Conservation (phyloP, 1,140 invertebrate species). For the Diorhabda elongata region DNA sequence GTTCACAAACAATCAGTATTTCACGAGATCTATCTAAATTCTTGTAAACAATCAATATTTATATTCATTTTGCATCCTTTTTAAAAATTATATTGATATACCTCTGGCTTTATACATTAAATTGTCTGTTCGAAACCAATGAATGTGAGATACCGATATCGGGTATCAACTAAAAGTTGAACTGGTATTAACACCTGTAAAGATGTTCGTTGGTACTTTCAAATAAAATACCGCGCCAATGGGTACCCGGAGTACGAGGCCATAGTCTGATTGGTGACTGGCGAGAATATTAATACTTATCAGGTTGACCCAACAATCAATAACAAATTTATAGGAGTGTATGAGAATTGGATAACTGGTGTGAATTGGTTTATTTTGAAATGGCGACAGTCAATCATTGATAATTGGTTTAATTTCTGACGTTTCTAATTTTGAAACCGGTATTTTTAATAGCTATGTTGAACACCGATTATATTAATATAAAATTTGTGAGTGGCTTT, state of each 20-base stretch:
- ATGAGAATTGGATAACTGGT: neutral
- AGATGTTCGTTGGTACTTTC: constrained; percentile 19
- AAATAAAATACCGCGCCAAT: constrained; percentile 23
- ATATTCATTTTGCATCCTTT: no score
- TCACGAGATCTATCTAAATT: no score
- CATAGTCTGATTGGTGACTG: constrained; percentile 28
- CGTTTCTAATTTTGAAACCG: no score
- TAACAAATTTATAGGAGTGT: constrained; percentile 6
- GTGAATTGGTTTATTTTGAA: neutral
- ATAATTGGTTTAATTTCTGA: no score
- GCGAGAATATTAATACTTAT: constrained; percentile 28
- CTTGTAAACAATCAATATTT: no score
- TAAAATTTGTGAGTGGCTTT: no score
- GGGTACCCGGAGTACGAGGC: constrained; percentile 24
- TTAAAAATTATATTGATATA: no score
- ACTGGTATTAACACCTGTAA: constrained; percentile 17
- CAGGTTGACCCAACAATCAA: constrained; percentile 23
- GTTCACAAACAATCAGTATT: no score
- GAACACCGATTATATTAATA: no score
- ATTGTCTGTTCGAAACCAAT: neutral
- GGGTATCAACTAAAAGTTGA: neutral
- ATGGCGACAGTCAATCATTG: neutral
- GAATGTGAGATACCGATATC: constrained; percentile 13
- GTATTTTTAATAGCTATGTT: no score
- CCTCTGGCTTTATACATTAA: no score